Conservation (phyloP, 2,888 invertebrate species). For the Cephonodes hylas region DNA sequence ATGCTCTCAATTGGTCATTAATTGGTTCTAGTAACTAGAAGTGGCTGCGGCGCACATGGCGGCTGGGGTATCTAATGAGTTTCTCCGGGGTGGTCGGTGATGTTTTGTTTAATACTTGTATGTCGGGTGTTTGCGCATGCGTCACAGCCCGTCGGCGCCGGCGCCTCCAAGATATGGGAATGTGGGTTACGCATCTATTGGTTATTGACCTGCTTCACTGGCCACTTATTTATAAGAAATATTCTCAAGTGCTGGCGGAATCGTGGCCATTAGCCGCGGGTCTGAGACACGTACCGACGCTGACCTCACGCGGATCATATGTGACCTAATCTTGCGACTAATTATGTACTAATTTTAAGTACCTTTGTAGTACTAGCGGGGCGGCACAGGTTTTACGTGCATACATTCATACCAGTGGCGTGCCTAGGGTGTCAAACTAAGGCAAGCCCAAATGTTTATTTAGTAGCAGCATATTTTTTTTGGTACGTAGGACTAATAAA, state of each 20-base stretch:
- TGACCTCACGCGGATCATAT: not conserved
- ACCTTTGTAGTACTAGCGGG: too few species aligned
- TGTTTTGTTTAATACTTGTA: not conserved
- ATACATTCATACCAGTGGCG: too few species aligned
- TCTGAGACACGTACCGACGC: not conserved
- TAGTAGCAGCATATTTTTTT: too few species aligned
- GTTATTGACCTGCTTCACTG: not conserved
- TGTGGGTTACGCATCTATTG: slow-evolving; percentile 7
- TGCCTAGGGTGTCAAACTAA: too few species aligned
- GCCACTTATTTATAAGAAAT: not conserved
- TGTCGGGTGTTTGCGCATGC: not conserved
- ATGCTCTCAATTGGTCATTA: too few species aligned
- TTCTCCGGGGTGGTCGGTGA: not conserved
- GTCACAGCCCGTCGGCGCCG: not conserved
- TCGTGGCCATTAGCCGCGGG: not conserved
- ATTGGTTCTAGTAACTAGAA: too few species aligned
- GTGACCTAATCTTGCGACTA: not conserved
- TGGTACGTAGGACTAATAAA: too few species aligned
- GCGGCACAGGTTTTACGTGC: too few species aligned
- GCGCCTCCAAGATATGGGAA: slow-evolving; percentile 1
- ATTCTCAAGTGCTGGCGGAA: not conserved
- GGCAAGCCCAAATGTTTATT: too few species aligned
- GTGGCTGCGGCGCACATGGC: too few species aligned
- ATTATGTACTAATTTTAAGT: too few species aligned
- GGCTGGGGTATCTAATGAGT: not conserved